These are phyloP conservation scores for Xestoiulus laeticollis DNA, from an alignment of 2,888 invertebrate genomes.

Conservation along the genomic window DNA sequence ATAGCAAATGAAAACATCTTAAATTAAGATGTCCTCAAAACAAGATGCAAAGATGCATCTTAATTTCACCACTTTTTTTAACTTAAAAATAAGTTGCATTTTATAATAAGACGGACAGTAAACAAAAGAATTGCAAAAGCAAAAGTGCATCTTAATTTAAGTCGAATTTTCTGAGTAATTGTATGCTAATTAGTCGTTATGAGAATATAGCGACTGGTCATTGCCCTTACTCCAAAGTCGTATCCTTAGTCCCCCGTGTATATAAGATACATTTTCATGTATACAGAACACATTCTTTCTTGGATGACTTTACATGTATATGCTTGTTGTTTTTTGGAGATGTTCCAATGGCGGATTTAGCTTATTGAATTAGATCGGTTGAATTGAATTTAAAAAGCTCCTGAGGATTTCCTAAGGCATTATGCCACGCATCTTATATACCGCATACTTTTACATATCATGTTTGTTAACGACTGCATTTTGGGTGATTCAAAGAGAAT, in stretches of 20 bases:
- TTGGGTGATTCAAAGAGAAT: not conserved
- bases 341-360: not conserved
- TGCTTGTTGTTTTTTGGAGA: not conserved
- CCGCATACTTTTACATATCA: not conserved
- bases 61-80: too few relatives aligned
- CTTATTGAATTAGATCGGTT: not conserved
- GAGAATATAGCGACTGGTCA: not conserved
- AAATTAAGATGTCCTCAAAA: too few relatives aligned
- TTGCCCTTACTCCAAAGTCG: not conserved
- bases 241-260: not conserved
- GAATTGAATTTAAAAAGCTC: not conserved
- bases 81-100: too few relatives aligned
- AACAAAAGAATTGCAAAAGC: too few relatives aligned
- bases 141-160: too few relatives aligned
- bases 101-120: too few relatives aligned
- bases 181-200: not conserved
- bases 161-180: not conserved
- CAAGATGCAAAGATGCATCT: too few relatives aligned
- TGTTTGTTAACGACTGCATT: not conserved
- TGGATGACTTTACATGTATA: not conserved
- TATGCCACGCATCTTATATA: not conserved
- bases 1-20: too few relatives aligned
- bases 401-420: not conserved
- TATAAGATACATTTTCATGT: not conserved
- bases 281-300: not conserved